Base-by-base conservation (phyloP, 2,113 vertebrate genomes). In the Zingel zingel region DNA sequence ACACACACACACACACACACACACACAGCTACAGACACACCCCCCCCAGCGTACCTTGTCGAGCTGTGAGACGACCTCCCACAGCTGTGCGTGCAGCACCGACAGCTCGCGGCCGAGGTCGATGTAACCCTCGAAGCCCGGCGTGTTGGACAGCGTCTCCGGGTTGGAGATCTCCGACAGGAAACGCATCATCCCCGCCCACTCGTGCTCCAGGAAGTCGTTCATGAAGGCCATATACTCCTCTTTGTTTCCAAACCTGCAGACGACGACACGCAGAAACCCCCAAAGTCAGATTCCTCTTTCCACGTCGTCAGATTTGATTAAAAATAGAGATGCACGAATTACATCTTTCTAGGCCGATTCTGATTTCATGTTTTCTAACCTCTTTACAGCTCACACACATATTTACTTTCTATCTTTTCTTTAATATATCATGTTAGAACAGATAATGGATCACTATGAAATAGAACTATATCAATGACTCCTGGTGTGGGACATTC, bases 171-270 rank as follows among this genome's bases (percentile, higher is more conserved):
- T 98, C 93, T 99, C 98, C 15, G 96, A 84, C 84, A 99, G 96
- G 92, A 99, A 99, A 69, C 97, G 97, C 87, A 97, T 97, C 98
- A 99, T 99, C 85, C 97, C 97, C 45, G 96, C 96, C 97, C 98
- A 99, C 84, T 99, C 98, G 0, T 97, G 97, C 84, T 99, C 98
- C 94, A 99, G 89, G 87, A 99, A 99, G 89, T 98, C 97, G 64
- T 99, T 99, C 98, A 99, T 99, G 87, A 99, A 99, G 57, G 97
- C 95, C 97, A 99, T 99, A 88, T 99, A 99, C 87, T 99, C 98
- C 77, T 99, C 98, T 91, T 99, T 99, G 91, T 97, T 98, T 14
- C 97, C 98, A 84, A 99, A 99, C 93, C 98, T 99, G 67, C 47
- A 4, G 45, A 16, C 36, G 33, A 39, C 11, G 36, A 43, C 61